Evolutionary conservation across 1,140 invertebrate species (phyloP).

Genomic region (Drosophila littoralis): DNA sequence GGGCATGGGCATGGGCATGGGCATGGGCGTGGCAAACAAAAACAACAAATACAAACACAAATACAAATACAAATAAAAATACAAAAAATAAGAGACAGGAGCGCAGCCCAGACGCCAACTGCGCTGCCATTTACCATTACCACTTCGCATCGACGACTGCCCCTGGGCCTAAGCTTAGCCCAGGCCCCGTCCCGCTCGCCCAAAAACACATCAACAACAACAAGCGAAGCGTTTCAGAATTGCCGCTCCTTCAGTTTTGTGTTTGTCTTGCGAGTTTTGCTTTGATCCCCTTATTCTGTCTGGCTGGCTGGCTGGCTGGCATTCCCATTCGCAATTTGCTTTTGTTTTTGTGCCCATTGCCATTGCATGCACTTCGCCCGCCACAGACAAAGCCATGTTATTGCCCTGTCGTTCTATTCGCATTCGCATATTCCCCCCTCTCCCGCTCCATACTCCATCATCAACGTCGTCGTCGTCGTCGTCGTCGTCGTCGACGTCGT

Average conservation of each 20-base stretch:
- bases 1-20: slow-evolving; percentile 22
- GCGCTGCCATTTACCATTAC: slow-evolving; percentile 34
- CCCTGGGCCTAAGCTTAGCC: slow-evolving; percentile 11
- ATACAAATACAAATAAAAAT: not conserved
- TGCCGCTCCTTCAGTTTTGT: slow-evolving; percentile 39
- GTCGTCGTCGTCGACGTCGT: slow-evolving; percentile 28
- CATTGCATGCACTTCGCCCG: slow-evolving; percentile 74
- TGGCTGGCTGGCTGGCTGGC: slow-evolving; percentile 48
- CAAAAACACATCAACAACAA: not conserved
- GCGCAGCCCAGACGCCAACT: slow-evolving; percentile 62
- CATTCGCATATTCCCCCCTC: not conserved
- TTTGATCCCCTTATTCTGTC: slow-evolving; percentile 79
- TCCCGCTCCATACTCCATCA: slow-evolving; percentile 11
- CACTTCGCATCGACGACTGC: slow-evolving; percentile 39
- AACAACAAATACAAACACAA: not conserved
- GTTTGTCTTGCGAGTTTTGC: slow-evolving; percentile 67
- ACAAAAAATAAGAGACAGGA: slow-evolving; percentile 54
- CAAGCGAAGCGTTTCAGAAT: slow-evolving; percentile 12
- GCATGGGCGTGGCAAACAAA: slow-evolving; percentile 60
- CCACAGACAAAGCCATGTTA: slow-evolving; percentile 47
- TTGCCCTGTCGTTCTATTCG: slow-evolving; percentile 28
- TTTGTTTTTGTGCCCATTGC: slow-evolving; percentile 76
- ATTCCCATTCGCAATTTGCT: slow-evolving; percentile 22
- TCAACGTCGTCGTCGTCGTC: slow-evolving; percentile 40
- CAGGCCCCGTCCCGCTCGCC: not conserved